Evolutionary conservation across 2,888 invertebrate genomes (phyloP).

Genomic region (Malthinus seriepunctatus): DNA sequence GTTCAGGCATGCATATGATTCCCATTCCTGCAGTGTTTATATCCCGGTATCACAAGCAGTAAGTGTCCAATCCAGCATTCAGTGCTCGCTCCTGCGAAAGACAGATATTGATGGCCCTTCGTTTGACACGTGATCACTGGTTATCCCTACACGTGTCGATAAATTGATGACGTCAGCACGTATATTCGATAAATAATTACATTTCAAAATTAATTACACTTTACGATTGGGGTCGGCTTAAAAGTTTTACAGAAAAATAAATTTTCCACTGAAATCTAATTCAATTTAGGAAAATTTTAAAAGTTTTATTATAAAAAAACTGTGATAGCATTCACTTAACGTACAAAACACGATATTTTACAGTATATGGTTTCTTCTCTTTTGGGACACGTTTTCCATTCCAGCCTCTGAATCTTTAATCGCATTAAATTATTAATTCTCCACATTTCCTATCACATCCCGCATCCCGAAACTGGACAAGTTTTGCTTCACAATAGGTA

Average conservation of each 20-base stretch:
- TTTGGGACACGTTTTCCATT: conserved; percentile 31
- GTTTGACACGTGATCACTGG: conserved; percentile 25
- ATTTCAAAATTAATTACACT: background rate
- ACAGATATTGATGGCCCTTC: conserved; percentile 29
- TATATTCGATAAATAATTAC: conserved; percentile 2
- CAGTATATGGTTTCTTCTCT: conserved; percentile 27
- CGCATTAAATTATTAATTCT: conserved; percentile 25
- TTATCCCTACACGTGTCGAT: conserved; percentile 22
- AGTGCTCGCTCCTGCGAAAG: conserved; percentile 22
- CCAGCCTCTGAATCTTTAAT: conserved; percentile 26
- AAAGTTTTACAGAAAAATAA: background rate
- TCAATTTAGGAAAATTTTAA: background rate
- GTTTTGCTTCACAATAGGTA: conserved; percentile 15
- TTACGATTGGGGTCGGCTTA: background rate
- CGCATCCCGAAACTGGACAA: conserved; percentile 20
- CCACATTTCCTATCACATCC: conserved; percentile 24
- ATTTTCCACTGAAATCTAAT: background rate
- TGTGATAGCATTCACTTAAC: conserved; percentile 28
- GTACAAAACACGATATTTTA: conserved; percentile 25
- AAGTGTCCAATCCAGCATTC: conserved; percentile 28
- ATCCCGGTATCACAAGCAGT: conserved; percentile 21
- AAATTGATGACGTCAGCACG: conserved; percentile 21
- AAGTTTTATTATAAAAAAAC: conserved; percentile 17
- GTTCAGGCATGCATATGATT: conserved; percentile 22
- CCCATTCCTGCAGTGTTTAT: conserved; percentile 19